Conservation (phyloP, 2,888 invertebrate species). For the Uropetala carovei region DNA sequence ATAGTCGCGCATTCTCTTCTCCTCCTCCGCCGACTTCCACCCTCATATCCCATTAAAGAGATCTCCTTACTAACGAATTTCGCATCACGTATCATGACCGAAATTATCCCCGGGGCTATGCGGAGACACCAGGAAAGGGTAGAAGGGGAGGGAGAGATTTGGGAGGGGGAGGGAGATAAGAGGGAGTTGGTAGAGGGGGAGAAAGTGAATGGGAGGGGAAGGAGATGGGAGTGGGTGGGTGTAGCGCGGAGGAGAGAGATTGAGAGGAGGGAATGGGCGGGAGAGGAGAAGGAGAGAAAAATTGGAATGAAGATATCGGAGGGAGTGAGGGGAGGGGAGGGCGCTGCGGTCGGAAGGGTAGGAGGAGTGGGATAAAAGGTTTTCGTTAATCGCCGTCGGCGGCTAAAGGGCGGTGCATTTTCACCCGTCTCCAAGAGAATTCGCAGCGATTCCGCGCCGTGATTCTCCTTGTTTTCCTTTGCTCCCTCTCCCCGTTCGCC, state of each 20-base stretch:
- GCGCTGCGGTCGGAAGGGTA: too few relatives aligned
- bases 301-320: too few relatives aligned
- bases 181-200: too few relatives aligned
- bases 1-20: too few relatives aligned
- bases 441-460: constrained; percentile 27
- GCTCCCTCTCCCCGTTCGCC: not conserved
- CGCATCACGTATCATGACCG: constrained; percentile 61
- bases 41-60: constrained; percentile 60
- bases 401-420: constrained; percentile 41
- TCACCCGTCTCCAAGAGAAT: constrained; percentile 42
- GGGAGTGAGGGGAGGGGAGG: not conserved
- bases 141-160: not conserved
- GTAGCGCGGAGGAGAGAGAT: not conserved
- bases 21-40: not conserved
- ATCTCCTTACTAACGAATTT: constrained; percentile 59
- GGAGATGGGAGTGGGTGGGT: too few relatives aligned
- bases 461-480: not conserved
- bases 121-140: constrained; percentile 37
- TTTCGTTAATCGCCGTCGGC: constrained; percentile 27
- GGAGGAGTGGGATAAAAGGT: constrained; percentile 46
- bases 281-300: not conserved
- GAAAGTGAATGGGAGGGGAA: not conserved
- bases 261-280: not conserved
- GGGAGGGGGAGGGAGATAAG: not conserved
- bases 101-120: constrained; percentile 61